These are phyloP conservation scores for Typhlichthys eigenmanni DNA, from an alignment of 2,797 vertebrate genomes.

Conservation along the genomic window DNA sequence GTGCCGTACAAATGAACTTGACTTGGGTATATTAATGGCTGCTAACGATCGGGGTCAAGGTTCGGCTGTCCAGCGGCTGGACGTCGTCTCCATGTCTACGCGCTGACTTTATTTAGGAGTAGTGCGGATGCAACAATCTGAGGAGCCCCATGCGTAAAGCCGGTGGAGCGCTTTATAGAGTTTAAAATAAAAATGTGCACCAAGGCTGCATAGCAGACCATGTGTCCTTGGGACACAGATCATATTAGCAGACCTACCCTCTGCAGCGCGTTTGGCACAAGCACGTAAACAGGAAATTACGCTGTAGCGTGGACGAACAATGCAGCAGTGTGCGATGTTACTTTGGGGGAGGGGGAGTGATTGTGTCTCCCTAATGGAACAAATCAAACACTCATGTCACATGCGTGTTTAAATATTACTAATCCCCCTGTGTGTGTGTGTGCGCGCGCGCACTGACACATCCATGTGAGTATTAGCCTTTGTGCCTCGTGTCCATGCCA, in stretches of 20 bases:
- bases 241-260: conserved; percentile 24
- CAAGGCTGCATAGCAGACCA: conserved; percentile 17
- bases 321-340: conserved; percentile 1
- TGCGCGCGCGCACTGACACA: conserved; percentile 14
- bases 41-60: conserved; percentile 45
- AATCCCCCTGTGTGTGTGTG: conserved; percentile 13
- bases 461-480: conserved; percentile 20
- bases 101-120: conserved; percentile 59
- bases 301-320: background rate
- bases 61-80: conserved; percentile 46
- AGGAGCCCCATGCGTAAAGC: conserved; percentile 27
- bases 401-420: conserved; percentile 36
- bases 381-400: conserved; percentile 42
- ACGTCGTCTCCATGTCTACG: conserved; percentile 60
- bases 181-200: conserved; percentile 34
- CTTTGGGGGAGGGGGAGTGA: conserved; percentile 1
- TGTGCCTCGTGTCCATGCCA: conserved; percentile 37
- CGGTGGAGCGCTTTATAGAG: conserved; percentile 40
- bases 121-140: conserved; percentile 40
- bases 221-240: conserved; percentile 39
- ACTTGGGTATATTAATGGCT: conserved; percentile 10
- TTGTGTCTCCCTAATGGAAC: conserved; percentile 13
- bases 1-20: too few species aligned
- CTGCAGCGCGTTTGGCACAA: background rate
- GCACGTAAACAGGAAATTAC: background rate